Conservation (phyloP, 1,140 invertebrate genomes). For the Micrasema minimum region DNA sequence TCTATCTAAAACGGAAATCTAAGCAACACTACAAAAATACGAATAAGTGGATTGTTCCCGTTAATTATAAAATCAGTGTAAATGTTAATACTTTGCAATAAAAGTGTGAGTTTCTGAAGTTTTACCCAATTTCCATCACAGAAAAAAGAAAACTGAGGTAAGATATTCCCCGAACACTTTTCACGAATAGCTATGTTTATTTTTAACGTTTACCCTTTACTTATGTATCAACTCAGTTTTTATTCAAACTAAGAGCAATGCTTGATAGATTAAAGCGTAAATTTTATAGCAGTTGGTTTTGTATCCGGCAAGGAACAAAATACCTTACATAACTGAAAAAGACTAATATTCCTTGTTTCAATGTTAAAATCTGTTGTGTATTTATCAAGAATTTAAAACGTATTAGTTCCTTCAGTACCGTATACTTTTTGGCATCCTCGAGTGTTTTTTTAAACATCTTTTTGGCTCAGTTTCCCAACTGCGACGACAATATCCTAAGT, state of each 20-base stretch:
- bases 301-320: constrained; percentile 10
- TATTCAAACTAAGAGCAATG: not conserved
- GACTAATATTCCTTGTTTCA: not conserved
- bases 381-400: not conserved
- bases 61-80: constrained; percentile 20
- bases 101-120: constrained; percentile 34
- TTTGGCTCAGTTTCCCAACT: constrained; percentile 14
- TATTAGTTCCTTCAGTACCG: not conserved
- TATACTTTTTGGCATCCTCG: constrained; percentile 7
- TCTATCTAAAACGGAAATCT: constrained; percentile 26
- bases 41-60: constrained; percentile 27
- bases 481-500: no score
- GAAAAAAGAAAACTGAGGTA: constrained; percentile 43
- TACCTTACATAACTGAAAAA: constrained; percentile 30
- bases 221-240: constrained; percentile 13
- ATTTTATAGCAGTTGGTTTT: constrained; percentile 23
- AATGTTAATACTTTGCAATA: constrained; percentile 27
- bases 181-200: not conserved
- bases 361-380: no score
- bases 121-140: constrained; percentile 34
- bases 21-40: constrained; percentile 15
- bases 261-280: not conserved
- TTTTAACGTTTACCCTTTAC: constrained; percentile 10
- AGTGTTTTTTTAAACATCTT: constrained; percentile 3
- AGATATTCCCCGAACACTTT: constrained; percentile 9